Evolutionary conservation across 2,888 invertebrate species (phyloP), one percentile per base, ranked within the genome.

Genomic region (Anarsia innoxiella): DNA sequence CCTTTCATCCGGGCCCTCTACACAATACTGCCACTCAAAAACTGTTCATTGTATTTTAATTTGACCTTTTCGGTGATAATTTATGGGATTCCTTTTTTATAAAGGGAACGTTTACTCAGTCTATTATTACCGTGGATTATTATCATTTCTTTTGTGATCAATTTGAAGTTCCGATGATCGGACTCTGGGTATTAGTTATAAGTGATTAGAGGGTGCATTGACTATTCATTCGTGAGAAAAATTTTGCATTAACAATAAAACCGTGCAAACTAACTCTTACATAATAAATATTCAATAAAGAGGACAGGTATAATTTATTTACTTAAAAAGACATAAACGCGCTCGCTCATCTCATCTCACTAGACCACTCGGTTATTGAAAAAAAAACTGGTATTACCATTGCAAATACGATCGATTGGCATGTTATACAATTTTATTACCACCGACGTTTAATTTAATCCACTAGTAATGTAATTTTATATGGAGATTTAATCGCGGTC

Each of bases 1-100:
- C 67, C 78, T 82, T 83, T 82, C 77, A 82, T 80, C 74, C 76
- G 72, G n/a, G 65, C 69, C 67, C 70, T 68, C 71, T 66, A 74
- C 70, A 83, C 80, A 83, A 83, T 84, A 74, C 78, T 82, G 78
- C 80, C 82, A 83, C 84, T 84, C 80, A 83, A 83, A 84, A 83
- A 84, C 76, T 76, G 66, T 74, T 83, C 83, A 83, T 84, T 84
- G 84, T 84, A 84, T 84, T 84, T 82, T 84, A 84, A 84, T 84
- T 83, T 83, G 84, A 84, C 83, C 83, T 84, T 83, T 84, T 82
- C 75, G 77, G 79, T 66, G 82, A 82, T 84, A 83, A 84, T 84
- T 84, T 83, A 84, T 84, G 79, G 68, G 78, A 77, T 72, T 66
- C 59, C 69, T 74, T 71, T 75, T 74, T 77, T 67, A 47, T 53